Evolutionary conservation across 2,888 invertebrate species (phyloP), one percentile per base, ranked within the genome.

Genomic region (Drosophila neonasuta): DNA sequence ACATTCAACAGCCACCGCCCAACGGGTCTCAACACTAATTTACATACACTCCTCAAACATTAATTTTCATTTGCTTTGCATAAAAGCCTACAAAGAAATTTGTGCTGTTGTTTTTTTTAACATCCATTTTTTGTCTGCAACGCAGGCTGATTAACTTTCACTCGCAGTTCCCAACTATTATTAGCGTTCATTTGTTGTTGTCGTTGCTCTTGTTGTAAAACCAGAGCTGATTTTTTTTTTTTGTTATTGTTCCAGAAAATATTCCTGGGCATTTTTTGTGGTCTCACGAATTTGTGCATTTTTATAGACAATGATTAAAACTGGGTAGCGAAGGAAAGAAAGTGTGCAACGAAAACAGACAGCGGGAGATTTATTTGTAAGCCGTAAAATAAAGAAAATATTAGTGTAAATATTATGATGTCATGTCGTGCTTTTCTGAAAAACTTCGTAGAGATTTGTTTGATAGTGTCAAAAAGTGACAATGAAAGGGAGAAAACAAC

Each of bases 101-200:
- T 76, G 57, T 64, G 60, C 64, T 76, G 49, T 68, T 71, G 57
- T 68, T 63, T 68, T 49, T 20, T 55, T 71, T 71, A 32, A 36
- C 36, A 59, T 68, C 39, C 39, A 41, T 51, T 68, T 61, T 24
- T 59, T 55, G 60, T 57, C 39, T 51, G 50, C 61, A 48, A 39
- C 48, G 39, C 56, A 63, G 59, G 58, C 65, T 68, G 64, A 68
- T 69, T 70, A 63, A 78, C 81, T 81, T 81, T 81, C 81, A 81
- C 81, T 83, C 24, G 46, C 64, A 29, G 55, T 74, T 76, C 77
- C 77, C 77, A 65, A 36, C 68, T 68, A 71, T 74, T 58, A 52
- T 39, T 24, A 44, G 52, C 48, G 17, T 41, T 9, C 50, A 48
- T 64, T 41, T 52, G 24, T 46, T 29, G 46, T 44, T 55, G 44